These are phyloP conservation scores for Clarias fuscus DNA, from an alignment of 2,797 vertebrate species.

Conservation along the genomic window DNA sequence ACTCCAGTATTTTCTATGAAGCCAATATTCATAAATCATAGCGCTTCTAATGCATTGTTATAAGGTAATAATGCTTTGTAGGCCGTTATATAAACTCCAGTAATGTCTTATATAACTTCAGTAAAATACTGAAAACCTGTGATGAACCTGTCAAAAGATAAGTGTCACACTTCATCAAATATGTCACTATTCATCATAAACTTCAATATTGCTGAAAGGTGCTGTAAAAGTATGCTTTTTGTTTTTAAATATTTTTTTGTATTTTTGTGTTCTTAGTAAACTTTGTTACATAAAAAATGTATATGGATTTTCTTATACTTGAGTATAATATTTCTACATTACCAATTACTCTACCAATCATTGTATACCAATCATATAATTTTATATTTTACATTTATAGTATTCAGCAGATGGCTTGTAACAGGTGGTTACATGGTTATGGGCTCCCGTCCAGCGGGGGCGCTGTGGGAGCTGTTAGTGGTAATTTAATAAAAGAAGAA, in stretches of 20 bases:
- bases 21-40: not conserved
- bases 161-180: not conserved
- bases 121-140: not conserved
- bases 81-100: not conserved
- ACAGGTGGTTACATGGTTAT: too few relatives aligned
- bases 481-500: too few relatives aligned
- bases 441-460: too few relatives aligned
- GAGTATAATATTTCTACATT: too few relatives aligned
- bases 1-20: not conserved
- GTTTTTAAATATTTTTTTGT: not conserved
- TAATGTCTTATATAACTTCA: conserved; percentile 6
- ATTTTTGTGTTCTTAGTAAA: not conserved
- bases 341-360: not conserved
- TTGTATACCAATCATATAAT: not conserved
- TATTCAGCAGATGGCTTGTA: not conserved
- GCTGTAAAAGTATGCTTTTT: not conserved
- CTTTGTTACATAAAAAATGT: not conserved
- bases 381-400: not conserved
- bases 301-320: not conserved
- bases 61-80: not conserved
- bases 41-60: not conserved
- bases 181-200: not conserved
- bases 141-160: not conserved
- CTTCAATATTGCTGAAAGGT: not conserved
- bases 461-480: too few relatives aligned